Conservation (phyloP, 1,140 invertebrate species). For the Colletes latitarsis region DNA sequence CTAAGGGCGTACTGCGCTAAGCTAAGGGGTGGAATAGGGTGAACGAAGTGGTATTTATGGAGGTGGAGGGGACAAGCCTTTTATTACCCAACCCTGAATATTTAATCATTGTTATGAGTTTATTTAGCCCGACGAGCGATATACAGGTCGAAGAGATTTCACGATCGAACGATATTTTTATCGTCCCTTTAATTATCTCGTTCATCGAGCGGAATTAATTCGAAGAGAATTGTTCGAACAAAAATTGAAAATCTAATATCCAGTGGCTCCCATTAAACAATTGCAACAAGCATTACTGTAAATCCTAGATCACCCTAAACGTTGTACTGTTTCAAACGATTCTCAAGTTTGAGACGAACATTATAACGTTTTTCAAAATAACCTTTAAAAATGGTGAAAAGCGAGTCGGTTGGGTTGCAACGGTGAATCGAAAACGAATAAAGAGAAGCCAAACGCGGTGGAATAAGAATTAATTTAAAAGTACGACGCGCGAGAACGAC, state of each 20-base stretch:
- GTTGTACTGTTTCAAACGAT: too few species aligned
- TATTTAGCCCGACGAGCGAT: conserved; percentile 64
- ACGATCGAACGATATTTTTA: conserved; percentile 14
- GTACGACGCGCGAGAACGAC: not conserved
- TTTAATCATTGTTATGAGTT: conserved; percentile 76
- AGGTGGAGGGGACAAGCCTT: conserved; percentile 61
- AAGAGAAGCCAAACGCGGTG: not conserved
- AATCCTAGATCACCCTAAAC: too few species aligned
- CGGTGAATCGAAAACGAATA: not conserved
- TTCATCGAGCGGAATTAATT: conserved; percentile 2
- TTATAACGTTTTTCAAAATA: too few species aligned
- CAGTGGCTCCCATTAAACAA: not conserved
- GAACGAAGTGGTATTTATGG: conserved; percentile 66
- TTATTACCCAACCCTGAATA: conserved; percentile 75
- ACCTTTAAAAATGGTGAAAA: not conserved
- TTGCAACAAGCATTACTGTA: too few species aligned
- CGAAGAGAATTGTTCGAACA: not conserved
- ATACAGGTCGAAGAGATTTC: conserved; percentile 43
- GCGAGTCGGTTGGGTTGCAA: not conserved
- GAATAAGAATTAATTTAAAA: conserved; percentile 22
- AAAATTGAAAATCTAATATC: not conserved
- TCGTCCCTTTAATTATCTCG: not conserved
- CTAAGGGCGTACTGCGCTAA: conserved; percentile 71
- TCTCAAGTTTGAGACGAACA: too few species aligned
- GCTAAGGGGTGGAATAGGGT: conserved; percentile 55